Evolutionary conservation across 2,797 vertebrate genomes (phyloP).

Genomic region (Hydrocynus forskahlii): DNA sequence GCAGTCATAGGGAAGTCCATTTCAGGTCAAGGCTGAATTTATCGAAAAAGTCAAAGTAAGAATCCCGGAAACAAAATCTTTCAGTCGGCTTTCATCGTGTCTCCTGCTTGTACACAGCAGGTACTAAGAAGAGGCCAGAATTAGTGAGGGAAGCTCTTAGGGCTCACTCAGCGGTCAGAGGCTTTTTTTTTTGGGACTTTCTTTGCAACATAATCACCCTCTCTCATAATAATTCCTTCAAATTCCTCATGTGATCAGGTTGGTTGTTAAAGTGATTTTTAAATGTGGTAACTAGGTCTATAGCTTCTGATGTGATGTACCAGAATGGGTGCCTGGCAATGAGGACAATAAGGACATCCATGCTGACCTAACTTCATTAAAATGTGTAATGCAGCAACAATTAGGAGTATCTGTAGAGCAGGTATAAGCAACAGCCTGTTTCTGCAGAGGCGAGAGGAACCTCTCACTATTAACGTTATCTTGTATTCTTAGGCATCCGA

Average conservation of each 20-base stretch:
- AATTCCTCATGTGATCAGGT: neutral
- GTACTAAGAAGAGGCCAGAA: neutral
- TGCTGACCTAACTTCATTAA: conserved; percentile 2
- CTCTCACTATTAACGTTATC: conserved; percentile 2
- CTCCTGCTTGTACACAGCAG: neutral
- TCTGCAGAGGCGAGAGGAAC: neutral
- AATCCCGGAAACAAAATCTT: neutral
- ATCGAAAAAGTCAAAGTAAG: neutral
- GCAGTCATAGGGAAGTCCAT: neutral
- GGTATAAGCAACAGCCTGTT: neutral
- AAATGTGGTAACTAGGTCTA: neutral
- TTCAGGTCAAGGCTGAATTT: neutral
- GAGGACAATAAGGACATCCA: conserved; percentile 1
- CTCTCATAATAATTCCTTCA: neutral
- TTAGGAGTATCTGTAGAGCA: neutral
- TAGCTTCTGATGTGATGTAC: neutral
- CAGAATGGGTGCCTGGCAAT: neutral
- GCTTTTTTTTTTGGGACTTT: neutral
- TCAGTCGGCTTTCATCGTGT: neutral
- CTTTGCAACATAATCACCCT: conserved; percentile 1
- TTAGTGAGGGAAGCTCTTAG: neutral
- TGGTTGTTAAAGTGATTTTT: neutral
- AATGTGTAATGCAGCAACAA: neutral
- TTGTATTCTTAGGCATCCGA: conserved; percentile 20
- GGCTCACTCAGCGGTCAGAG: neutral